Conservation (phyloP, 2,113 vertebrate genomes). For the Odocoileus hemionus region DNA sequence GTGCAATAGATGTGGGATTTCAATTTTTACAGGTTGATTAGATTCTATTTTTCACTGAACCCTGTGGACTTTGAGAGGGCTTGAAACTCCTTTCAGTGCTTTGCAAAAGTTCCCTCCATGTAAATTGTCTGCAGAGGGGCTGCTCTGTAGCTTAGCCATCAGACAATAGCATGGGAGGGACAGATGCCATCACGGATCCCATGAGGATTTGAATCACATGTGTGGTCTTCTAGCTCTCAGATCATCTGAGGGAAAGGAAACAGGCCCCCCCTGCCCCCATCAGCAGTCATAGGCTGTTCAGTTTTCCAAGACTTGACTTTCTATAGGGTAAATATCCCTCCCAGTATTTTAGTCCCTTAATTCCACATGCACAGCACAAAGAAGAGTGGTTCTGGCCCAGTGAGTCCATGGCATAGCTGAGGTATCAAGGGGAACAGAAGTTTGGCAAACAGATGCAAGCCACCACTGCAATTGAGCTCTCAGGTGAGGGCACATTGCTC, state of each 20-base stretch:
- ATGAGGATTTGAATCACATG: not conserved
- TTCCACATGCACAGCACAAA: conserved; percentile 32
- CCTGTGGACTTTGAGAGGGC: conserved; percentile 67
- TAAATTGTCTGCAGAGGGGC: conserved; percentile 49
- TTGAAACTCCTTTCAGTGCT: conserved; percentile 43
- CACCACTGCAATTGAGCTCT: not conserved
- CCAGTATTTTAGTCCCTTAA: conserved; percentile 37
- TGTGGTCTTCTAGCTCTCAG: not conserved
- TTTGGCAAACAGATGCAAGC: conserved; percentile 23
- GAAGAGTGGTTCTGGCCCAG: conserved; percentile 47
- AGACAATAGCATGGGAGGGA: conserved; percentile 41
- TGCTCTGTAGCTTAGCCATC: conserved; percentile 25
- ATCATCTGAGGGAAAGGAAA: not conserved
- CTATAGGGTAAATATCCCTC: conserved; percentile 30
- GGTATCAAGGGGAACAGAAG: not conserved
- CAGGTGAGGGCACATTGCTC: not conserved
- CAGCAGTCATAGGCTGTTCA: not conserved
- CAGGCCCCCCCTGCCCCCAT: not conserved
- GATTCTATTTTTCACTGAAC: conserved; percentile 76
- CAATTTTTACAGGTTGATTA: conserved; percentile 75
- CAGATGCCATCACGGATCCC: not conserved
- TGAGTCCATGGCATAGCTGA: conserved; percentile 32
- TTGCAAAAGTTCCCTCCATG: conserved; percentile 48
- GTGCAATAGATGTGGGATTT: conserved; percentile 64
- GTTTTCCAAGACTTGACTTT: not conserved